Base-by-base conservation (phyloP, 1,140 invertebrate species). In the Sycobia sp. region DNA sequence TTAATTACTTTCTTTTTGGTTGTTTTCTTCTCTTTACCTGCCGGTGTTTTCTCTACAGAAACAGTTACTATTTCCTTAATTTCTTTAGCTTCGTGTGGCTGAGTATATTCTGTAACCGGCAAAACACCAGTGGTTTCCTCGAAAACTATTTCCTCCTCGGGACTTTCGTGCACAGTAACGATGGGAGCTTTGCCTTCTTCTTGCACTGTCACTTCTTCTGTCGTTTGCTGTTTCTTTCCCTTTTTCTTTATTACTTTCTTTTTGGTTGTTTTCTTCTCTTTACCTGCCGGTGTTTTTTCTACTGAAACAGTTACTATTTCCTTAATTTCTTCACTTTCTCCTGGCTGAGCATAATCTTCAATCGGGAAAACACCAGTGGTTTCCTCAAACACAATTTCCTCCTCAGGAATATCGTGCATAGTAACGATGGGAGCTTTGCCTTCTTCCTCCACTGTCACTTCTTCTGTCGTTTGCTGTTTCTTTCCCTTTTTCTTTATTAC, bases 131-230 rank as follows among this genome's bases (percentile, higher is more conserved):
- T 67, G 10, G 22, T 59, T 69, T 73, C 69, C 10, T 72, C 46
- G 0, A 62, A 20, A 20, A 47, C 71, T 49, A 71, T 65, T 55
- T 71, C 65, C 9, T 69, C 67, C 66, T 70, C 54, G 20, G 71
- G 69, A 9, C 64, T 4, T 39, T 50, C 36, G 2, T 67, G 66
- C 4, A 80, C 71, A 4, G 72, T 76, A 13, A 71, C 74, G 41
- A 81, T 64, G 13, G 80, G 75, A 54, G 70, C 67, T 65, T 82
- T 76, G 43, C 78, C 77, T 60, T 83, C 79, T 70, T 83, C 80
- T 72, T 83, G 75, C 44, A 83, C 69, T 16, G 82, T 82, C 14
- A 80, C 76, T 49, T 82, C 80, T 73, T 84, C 80, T 9, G 77
- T 82, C 4, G 79, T 73, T 71, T 83, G 73, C 65, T 81, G 67